Evolutionary conservation across 2,113 vertebrate species (phyloP), one percentile per base, ranked within the genome.

Genomic region (Plecturocebus donacophilus): DNA sequence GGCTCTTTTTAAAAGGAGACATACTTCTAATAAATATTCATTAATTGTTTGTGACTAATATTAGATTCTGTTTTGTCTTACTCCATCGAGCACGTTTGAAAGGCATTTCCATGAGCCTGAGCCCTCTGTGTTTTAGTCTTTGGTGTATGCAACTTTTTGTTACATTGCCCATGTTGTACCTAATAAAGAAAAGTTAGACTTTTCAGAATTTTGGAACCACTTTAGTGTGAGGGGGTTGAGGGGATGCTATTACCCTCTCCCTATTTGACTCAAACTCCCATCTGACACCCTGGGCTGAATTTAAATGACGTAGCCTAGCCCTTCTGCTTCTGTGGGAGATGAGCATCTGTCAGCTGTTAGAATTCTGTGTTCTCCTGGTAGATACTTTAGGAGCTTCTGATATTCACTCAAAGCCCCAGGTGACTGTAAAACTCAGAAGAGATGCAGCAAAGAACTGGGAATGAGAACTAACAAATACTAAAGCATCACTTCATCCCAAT

Each of bases 351-450:
- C 54, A 97, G 90, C 81, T 95, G 66, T 66, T 93, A 96, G 95
- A 96, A 98, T 92, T 97, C 71, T 80, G 87, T 97, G 71, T 97
- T 98, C 97, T 98, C 68, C 42, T 83, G 97, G 61, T 56, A 97
- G 96, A 90, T 82, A 92, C 49, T 95, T 97, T 54, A 70, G 94
- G 85, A 80, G 96, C 52, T 93, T 96, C 21, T 6, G 91, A 93
- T 45, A 96, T 83, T 90, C 87, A 97, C 42, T 96, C 90, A 90
- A 45, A 92, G 45, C 2, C 27, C 38, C 0, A 23, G 82, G n/a
- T 91, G 14, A 47, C 6, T 84, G 20, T 40, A 70, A 35, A 86
- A n/a, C 23, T 61, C 35, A 75, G 68, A 87, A 66, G n/a, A 95
- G 30, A 52, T 1, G 4, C 38, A 23, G 16, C 66, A 79, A 92